phyloP scores from a whole-genome alignment of 1,140 invertebrate species.

The Lamellibrachia luymesi region DNA sequence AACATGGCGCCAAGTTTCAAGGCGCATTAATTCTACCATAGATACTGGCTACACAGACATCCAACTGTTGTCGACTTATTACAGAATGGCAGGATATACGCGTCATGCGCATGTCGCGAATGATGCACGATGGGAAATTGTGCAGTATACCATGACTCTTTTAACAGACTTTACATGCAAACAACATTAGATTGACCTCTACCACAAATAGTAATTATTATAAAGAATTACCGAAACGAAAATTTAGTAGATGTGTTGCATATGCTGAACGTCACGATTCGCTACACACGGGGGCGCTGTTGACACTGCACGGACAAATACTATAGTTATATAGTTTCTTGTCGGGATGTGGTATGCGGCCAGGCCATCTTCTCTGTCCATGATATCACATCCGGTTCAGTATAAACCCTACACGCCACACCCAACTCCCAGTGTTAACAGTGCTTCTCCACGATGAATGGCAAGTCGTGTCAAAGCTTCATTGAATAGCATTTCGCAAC shows the following conservation, averaged over 20 bases:
- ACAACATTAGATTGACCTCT: neutral
- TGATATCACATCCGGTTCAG: neutral
- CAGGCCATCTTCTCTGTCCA: neutral
- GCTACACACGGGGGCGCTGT: neutral
- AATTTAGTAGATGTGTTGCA: neutral
- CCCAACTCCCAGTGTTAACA: neutral
- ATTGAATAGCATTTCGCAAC: neutral
- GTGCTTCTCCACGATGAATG: neutral
- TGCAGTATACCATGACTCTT: no score
- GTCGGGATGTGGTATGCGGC: neutral
- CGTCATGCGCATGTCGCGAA: neutral
- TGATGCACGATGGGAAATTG: neutral
- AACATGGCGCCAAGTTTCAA: neutral
- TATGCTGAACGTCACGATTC: neutral
- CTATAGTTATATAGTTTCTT: neutral
- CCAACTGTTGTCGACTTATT: neutral
- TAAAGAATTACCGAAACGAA: neutral
- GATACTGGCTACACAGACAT: no score
- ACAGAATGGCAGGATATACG: neutral
- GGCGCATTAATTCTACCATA: neutral
- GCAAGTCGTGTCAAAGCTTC: neutral
- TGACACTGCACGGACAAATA: neutral
- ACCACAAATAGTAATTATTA: neutral
- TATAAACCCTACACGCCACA: neutral
- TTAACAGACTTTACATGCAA: neutral